Evolutionary conservation across 2,113 vertebrate genomes (phyloP).

Genomic region (Ascaphus truei): DNA sequence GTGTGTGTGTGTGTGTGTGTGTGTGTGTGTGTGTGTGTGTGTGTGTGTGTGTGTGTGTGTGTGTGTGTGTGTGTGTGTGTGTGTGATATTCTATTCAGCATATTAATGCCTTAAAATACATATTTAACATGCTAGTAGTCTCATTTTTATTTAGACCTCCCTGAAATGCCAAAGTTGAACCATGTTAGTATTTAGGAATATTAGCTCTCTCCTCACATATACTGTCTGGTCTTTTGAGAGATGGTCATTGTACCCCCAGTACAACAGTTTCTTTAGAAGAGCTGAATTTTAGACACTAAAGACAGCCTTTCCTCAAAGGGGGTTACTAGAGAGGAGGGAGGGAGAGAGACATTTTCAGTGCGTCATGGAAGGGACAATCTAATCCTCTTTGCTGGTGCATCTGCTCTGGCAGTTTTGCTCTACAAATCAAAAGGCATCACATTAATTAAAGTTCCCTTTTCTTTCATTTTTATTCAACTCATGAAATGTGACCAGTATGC

Average conservation of each 20-base stretch:
- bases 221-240: slow-evolving; percentile 74
- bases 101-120: no score
- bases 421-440: slow-evolving; percentile 79
- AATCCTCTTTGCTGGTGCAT: slow-evolving; percentile 89
- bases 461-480: slow-evolving; percentile 80
- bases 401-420: slow-evolving; percentile 78
- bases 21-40: no score
- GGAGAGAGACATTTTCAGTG: slow-evolving; percentile 70
- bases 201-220: slow-evolving; percentile 83
- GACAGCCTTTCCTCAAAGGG: slow-evolving; percentile 76
- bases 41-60: no score
- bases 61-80: no score
- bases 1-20: no score
- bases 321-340: slow-evolving; percentile 66
- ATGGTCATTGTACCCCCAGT: slow-evolving; percentile 70
- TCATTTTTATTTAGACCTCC: no score
- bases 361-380: slow-evolving; percentile 76
- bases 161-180: no score
- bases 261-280: slow-evolving; percentile 79
- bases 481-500: slow-evolving; percentile 73
- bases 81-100: no score
- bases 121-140: no score
- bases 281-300: slow-evolving; percentile 75
- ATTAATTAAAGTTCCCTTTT: slow-evolving; percentile 76
- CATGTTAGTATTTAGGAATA: slow-evolving; percentile 56